Base-by-base conservation (phyloP, 1,140 invertebrate genomes). In the Campoletis sonorensis region DNA sequence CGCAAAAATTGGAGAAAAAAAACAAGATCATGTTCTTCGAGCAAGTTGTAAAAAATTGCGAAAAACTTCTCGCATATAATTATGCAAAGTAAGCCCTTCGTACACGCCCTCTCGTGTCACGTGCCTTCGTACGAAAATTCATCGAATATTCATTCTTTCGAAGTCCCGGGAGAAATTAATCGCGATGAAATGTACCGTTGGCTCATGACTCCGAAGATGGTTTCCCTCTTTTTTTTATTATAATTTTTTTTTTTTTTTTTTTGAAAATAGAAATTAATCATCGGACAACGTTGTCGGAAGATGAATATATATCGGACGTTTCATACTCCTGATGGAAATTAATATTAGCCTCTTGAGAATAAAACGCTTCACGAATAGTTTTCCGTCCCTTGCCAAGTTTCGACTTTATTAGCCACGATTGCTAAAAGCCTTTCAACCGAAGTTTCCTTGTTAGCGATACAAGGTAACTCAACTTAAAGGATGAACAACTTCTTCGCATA, bases 61-160 rank as follows among this genome's bases (percentile, higher is more conserved):
- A 5, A 45, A 10, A 45, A 45, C 13, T 11, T 45, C 11, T 45
- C 40, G 40, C 18, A 21, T 58, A 58, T 58, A 58, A n/a, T n/a
- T 58, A 58, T 58, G 2, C 18, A 58, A 58, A 58, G 16, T n/a
- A n/a, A 58, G 54, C 18, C 16, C 54, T 23, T 58, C 54, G 21
- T 23, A 58, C 54, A 18, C 21, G 54, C 10, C 30, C 26, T 33
- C n/a, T 21, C 16, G 11, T 71, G 68, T 2, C 5, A 37, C 68
- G 26, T 71, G 33, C 40, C 40, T 26, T 10, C 37, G 30, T 13
- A 4, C 71, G 40, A 73, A 73, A 73, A 73, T 73, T 73, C 40
- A 73, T 49, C 71, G 71, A 73, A 73, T 73, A 73, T 49, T 73
- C 71, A 73, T 73, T 73, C 45, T n/a, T 49, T 73, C 71, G 7